Base-by-base conservation (phyloP, 2,888 invertebrate species). In the Diplolepis rosae region DNA sequence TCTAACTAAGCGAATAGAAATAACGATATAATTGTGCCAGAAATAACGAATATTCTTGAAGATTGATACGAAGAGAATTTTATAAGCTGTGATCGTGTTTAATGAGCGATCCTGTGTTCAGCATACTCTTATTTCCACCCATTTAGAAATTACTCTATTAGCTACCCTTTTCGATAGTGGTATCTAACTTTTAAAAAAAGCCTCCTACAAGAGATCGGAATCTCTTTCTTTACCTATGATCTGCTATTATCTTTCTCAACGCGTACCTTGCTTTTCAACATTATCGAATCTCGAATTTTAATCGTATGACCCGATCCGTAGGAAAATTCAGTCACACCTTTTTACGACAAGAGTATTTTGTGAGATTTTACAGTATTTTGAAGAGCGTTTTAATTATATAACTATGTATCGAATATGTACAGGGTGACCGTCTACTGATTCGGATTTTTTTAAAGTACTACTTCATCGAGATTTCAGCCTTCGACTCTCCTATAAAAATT, bases 331-430 rank as follows among this genome's bases (percentile, higher is more conserved):
- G 80, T 79, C 76, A 77, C 77, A 70, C 79, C 77, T 79, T 82
- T 82, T 85, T 83, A 85, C 80, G 80, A 85, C 79, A 85, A 83
- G 82, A 87, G 85, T 88, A 87, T 88, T 88, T 88, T 87, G 83
- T 88, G 86, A 87, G 84, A 88, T 87, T 87, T 87, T 87, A 87
- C 88, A 88, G 88, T 88, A 88, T 88, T 88, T 88, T 82, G 84
- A 85, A 80, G 83, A 85, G 83, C 84, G 84, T 85, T 87, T 88
- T 85, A 83, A 87, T 86, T 85, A 80, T 83, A 83, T 82, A 86
- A 85, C 84, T 85, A 82, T 84, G 83, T 84, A 83, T 83, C 83
- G 82, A 85, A 83, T 85, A 80, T 86, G 82, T 83, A 85, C 84
- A 85, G 83, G 84, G 84, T 84, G 83, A 84, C 84, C 85, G 84